Evolutionary conservation across 2,888 invertebrate species (phyloP).

Genomic region (Drosophila fulvimacula): DNA sequence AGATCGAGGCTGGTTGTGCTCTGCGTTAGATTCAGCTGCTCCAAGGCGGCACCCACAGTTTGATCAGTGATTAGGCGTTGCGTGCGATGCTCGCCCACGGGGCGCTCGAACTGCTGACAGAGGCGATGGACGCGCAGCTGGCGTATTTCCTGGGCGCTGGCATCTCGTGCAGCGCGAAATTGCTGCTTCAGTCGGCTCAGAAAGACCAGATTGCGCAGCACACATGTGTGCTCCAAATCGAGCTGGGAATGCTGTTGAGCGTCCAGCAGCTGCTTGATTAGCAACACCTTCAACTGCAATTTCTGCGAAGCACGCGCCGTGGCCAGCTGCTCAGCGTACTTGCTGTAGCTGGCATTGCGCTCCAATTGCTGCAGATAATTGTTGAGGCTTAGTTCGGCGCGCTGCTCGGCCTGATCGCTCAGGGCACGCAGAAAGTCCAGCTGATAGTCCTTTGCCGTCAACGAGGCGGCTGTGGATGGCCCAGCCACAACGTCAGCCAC

Average conservation of each 20-base stretch:
- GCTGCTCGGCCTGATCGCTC: conserved; percentile 40
- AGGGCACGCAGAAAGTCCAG: conserved; percentile 58
- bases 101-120: conserved; percentile 70
- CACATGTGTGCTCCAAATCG: conserved; percentile 53
- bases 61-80: conserved; percentile 57
- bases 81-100: not conserved
- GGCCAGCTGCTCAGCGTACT: conserved; percentile 50
- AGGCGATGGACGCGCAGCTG: conserved; percentile 72
- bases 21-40: conserved; percentile 42
- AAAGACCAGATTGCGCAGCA: conserved; percentile 73
- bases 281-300: conserved; percentile 68
- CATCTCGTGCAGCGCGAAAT: conserved; percentile 60
- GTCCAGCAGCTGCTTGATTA: conserved; percentile 78
- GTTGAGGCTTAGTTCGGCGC: conserved; percentile 59
- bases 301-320: conserved; percentile 37
- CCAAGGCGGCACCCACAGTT: conserved; percentile 48
- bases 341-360: conserved; percentile 33
- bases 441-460: conserved; percentile 61
- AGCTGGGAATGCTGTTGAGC: conserved; percentile 26
- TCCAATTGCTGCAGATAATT: conserved; percentile 61
- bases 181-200: conserved; percentile 62
- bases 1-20: conserved; percentile 42
- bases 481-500: conserved; percentile 3
- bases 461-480: conserved; percentile 9
- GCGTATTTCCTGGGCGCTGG: conserved; percentile 72